phyloP scores from a whole-genome alignment of 2,888 invertebrate genomes.

The Blastobasis lacticolella region DNA sequence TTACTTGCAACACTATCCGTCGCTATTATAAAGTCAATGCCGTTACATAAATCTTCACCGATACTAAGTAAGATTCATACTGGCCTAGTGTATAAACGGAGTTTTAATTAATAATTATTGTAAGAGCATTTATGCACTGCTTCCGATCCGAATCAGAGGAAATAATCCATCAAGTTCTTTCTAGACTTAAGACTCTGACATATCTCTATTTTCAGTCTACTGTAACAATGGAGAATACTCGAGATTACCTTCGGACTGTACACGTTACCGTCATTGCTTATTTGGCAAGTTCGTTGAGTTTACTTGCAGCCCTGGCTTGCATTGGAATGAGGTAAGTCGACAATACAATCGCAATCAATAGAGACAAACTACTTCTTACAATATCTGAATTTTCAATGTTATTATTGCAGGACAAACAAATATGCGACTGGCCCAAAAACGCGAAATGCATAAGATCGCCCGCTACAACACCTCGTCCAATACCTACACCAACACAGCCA shows the following conservation, averaged over 20 bases:
- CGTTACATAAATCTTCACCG: too few relatives aligned
- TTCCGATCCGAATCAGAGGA: too few relatives aligned
- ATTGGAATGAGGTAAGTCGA: slow-evolving; percentile 79
- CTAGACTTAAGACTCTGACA: not conserved
- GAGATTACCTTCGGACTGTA: slow-evolving; percentile 79
- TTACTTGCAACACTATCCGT: too few relatives aligned
- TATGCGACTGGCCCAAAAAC: slow-evolving; percentile 82
- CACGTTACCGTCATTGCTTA: slow-evolving; percentile 83
- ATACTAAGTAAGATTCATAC: too few relatives aligned
- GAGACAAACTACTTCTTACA: not conserved
- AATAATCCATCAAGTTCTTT: too few relatives aligned
- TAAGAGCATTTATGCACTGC: too few relatives aligned
- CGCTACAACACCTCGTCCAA: slow-evolving; percentile 29
- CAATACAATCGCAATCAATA: not conserved
- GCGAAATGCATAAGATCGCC: slow-evolving; percentile 71
- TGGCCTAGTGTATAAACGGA: too few relatives aligned
- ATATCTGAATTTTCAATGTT: not conserved
- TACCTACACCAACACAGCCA: slow-evolving; percentile 10
- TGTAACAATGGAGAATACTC: slow-evolving; percentile 79
- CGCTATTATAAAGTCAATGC: too few relatives aligned
- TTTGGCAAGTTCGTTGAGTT: slow-evolving; percentile 85
- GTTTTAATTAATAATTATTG: too few relatives aligned
- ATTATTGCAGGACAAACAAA: slow-evolving; percentile 65
- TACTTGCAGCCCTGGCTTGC: slow-evolving; percentile 80
- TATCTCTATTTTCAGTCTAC: slow-evolving; percentile 39